Evolutionary conservation across 2,113 vertebrate species (phyloP).

Genomic region (Nycticryphes semicollaris): DNA sequence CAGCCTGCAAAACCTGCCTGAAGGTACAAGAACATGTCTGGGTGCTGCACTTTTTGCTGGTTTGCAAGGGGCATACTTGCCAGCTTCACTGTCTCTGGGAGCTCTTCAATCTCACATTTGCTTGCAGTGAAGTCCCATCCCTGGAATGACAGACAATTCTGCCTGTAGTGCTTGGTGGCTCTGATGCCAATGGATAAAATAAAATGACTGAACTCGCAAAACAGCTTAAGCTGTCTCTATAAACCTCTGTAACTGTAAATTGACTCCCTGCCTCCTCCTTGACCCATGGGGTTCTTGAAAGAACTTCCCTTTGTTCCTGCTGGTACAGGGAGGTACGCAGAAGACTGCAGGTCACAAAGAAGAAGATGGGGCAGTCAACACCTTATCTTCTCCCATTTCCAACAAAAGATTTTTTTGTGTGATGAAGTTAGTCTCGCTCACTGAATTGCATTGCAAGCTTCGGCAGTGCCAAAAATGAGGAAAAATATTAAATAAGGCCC

Average conservation of each 20-base stretch:
- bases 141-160: background rate
- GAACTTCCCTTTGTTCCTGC: background rate
- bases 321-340: background rate
- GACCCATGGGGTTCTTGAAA: background rate
- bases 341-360: background rate
- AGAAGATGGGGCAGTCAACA: background rate
- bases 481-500: background rate
- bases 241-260: background rate
- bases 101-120: background rate
- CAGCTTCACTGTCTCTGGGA: background rate
- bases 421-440: background rate
- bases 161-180: background rate
- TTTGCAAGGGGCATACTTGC: background rate
- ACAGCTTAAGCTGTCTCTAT: background rate
- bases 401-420: background rate
- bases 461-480: background rate
- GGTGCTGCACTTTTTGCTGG: background rate
- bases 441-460: background rate
- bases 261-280: background rate
- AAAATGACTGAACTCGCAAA: background rate
- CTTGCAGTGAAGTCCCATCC: background rate
- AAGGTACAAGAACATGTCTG: background rate
- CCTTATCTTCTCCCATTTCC: background rate
- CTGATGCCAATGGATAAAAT: background rate
- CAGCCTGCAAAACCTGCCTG: background rate